phyloP scores from a whole-genome alignment of 2,888 invertebrate genomes.

The Monochamus alternatus region DNA sequence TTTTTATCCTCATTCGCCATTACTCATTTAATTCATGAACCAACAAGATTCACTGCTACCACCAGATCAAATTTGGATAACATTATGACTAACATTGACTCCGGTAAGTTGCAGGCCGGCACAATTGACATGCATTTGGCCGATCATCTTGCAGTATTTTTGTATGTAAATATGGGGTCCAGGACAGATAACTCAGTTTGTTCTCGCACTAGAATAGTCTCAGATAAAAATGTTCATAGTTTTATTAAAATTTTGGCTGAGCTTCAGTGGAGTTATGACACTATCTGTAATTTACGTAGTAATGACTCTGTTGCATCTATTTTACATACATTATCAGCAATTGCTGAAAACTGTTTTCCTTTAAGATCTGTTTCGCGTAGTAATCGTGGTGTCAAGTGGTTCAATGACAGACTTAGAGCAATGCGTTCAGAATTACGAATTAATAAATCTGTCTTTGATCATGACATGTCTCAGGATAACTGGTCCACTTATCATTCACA shows the following conservation, averaged over 20 bases:
- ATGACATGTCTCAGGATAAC: not conserved
- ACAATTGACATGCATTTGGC: not conserved
- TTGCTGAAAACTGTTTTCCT: too few relatives aligned
- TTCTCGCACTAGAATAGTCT: not conserved
- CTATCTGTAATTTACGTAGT: too few relatives aligned
- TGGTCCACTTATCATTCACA: not conserved
- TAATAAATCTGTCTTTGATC: too few relatives aligned
- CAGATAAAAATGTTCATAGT: not conserved
- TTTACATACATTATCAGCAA: too few relatives aligned
- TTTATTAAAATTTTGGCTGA: too few relatives aligned
- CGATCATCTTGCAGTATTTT: not conserved
- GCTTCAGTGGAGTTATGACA: too few relatives aligned
- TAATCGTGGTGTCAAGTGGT: not conserved
- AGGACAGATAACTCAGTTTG: not conserved
- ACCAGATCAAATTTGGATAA: not conserved
- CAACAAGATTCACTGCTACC: not conserved
- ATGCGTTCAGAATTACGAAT: too few relatives aligned
- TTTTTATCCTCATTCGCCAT: not conserved
- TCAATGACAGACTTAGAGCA: not conserved
- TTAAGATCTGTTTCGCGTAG: not conserved
- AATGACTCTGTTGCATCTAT: too few relatives aligned
- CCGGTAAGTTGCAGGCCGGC: not conserved
- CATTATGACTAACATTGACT: conserved; percentile 2
- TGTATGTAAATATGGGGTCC: not conserved
- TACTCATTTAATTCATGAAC: not conserved